Evolutionary conservation across 1,140 invertebrate genomes (phyloP).

Genomic region (Macrobrachium nipponense): DNA sequence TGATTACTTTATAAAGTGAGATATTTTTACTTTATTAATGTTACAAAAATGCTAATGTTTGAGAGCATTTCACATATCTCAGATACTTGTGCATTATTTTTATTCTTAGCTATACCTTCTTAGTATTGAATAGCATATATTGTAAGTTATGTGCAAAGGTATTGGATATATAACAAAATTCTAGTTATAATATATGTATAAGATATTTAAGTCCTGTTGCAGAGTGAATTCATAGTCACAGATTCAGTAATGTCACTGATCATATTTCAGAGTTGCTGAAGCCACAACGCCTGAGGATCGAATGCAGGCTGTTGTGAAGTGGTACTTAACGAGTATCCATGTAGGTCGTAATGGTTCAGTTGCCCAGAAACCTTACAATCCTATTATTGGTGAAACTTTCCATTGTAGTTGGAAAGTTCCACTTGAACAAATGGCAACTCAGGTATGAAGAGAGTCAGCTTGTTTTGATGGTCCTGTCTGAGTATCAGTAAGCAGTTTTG

Average conservation of each 20-base stretch:
- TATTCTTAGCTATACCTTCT: too few species aligned
- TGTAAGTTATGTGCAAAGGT: too few species aligned
- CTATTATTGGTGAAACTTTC: conserved; percentile 94
- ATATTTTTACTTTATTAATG: not conserved
- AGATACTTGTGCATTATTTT: too few species aligned
- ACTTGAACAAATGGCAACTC: not conserved
- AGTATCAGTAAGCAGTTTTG: too few species aligned
- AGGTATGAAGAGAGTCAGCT: conserved; percentile 8
- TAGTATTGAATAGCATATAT: too few species aligned
- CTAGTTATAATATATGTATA: too few species aligned
- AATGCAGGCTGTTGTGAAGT: conserved; percentile 77
- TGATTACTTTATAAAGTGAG: conserved; percentile 86
- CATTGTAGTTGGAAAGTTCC: conserved; percentile 68
- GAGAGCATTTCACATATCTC: not conserved
- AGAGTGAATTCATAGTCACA: not conserved
- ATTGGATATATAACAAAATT: too few species aligned
- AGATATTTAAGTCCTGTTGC: not conserved
- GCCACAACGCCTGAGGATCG: conserved; percentile 84
- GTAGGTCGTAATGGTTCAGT: conserved; percentile 93
- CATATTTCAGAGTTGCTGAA: conserved; percentile 77
- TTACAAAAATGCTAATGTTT: not conserved
- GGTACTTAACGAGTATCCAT: conserved; percentile 97
- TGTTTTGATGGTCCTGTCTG: too few species aligned
- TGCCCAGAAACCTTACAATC: conserved; percentile 98
- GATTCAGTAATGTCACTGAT: not conserved